phyloP scores from a whole-genome alignment of 2,113 vertebrate genomes.

The Crypturellus undulatus region DNA sequence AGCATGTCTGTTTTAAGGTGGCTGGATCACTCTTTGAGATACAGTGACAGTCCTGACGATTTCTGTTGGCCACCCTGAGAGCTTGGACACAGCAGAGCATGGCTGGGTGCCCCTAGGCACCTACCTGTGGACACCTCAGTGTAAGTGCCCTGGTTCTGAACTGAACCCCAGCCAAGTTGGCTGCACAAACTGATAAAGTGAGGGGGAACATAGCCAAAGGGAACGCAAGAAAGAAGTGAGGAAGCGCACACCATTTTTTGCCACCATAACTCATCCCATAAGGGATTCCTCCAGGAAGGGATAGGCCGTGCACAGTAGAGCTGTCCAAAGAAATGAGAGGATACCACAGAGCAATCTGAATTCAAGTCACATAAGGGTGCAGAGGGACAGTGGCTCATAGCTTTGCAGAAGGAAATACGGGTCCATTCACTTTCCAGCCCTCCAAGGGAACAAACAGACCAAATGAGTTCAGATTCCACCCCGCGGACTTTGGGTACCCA shows the following conservation, averaged over 20 bases:
- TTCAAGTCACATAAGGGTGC: neutral
- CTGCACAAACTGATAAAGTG: neutral
- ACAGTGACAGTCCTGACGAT: neutral
- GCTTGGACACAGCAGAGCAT: neutral
- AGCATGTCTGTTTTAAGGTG: fast-evolving
- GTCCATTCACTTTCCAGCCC: constrained; percentile 1
- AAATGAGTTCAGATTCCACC: constrained; percentile 32
- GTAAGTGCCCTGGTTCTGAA: neutral
- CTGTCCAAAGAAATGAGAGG: neutral
- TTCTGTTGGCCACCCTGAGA: neutral
- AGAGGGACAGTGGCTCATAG: fast-evolving
- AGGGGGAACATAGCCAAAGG: neutral
- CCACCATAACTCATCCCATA: neutral
- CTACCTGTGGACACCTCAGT: neutral
- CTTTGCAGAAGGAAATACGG: neutral
- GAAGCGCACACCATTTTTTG: neutral
- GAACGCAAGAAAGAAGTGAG: neutral
- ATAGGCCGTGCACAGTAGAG: neutral
- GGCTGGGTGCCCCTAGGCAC: neutral
- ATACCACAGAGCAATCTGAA: neutral
- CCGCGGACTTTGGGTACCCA: neutral
- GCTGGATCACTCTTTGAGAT: neutral
- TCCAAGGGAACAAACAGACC: neutral
- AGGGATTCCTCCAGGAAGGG: neutral
- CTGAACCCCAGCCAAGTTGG: neutral